Evolutionary conservation across 1,140 invertebrate species (phyloP).

Genomic region (Sinella curviseta): DNA sequence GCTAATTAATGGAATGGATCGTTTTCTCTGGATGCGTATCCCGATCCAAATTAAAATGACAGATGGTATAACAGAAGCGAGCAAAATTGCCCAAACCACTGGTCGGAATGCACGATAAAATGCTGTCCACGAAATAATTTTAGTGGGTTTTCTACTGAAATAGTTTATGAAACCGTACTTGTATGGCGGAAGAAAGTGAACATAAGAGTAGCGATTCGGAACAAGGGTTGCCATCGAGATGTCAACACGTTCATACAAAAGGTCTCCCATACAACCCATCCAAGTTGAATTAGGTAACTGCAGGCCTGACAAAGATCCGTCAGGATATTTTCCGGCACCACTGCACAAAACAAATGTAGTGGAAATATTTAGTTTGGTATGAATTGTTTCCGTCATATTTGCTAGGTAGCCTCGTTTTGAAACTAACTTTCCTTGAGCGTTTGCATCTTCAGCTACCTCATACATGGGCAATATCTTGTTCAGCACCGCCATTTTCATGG

Average conservation of each 20-base stretch:
- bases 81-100: background rate
- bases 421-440: background rate
- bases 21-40: background rate
- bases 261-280: background rate
- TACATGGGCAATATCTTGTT: background rate
- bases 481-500: background rate
- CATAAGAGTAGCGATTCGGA: background rate
- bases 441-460: background rate
- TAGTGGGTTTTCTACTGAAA: background rate
- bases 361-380: background rate
- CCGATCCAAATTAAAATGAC: background rate
- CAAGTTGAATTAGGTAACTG: background rate
- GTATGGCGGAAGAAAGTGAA: background rate
- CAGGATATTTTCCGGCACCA: background rate
- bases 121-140: background rate
- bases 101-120: background rate
- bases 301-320: background rate
- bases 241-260: background rate
- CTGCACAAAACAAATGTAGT: background rate
- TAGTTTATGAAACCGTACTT: constrained; percentile 3
- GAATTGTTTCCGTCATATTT: constrained; percentile 2
- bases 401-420: background rate
- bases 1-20: background rate
- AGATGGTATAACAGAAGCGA: background rate
- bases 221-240: background rate